A percentile compares a stretch with the other conserved stretches of the same genome.
Conservation (phyloP, 2,797 vertebrate species). For the Silurus aristotelis region DNA sequence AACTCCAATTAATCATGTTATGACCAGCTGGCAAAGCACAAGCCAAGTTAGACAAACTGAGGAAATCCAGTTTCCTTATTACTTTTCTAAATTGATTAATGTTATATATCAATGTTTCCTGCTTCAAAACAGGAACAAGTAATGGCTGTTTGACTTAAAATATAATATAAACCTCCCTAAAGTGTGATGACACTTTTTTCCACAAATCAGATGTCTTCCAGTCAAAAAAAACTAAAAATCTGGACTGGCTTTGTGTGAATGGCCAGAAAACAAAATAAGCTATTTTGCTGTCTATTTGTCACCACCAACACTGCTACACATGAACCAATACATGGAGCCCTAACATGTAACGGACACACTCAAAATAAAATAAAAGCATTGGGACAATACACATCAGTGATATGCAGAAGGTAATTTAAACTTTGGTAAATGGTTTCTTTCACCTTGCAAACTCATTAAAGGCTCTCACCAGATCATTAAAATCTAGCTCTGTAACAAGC, state of each 20-base stretch:
- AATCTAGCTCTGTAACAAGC: background rate
- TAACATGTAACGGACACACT: background rate
- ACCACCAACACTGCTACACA: background rate
- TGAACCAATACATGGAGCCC: background rate
- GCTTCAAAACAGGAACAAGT: too few relatives aligned
- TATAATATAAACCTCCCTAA: background rate
- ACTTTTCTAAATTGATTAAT: background rate
- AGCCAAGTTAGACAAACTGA: background rate
- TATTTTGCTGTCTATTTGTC: background rate
- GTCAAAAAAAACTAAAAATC: background rate
- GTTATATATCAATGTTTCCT: too few relatives aligned
- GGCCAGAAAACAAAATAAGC: background rate
- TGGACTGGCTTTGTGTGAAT: background rate
- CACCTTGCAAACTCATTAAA: background rate
- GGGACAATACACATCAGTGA: background rate
- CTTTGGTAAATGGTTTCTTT: background rate
- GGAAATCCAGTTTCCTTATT: background rate
- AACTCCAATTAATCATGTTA: background rate
- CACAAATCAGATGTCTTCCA: background rate
- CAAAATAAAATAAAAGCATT: background rate
- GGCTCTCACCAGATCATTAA: background rate
- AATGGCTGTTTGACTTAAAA: background rate
- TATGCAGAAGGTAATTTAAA: background rate
- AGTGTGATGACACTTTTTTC: background rate
- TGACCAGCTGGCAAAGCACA: background rate